Evolutionary conservation across 2,888 invertebrate genomes (phyloP), one percentile per base, ranked within the genome.

Genomic region (Athrips mouffetella): DNA sequence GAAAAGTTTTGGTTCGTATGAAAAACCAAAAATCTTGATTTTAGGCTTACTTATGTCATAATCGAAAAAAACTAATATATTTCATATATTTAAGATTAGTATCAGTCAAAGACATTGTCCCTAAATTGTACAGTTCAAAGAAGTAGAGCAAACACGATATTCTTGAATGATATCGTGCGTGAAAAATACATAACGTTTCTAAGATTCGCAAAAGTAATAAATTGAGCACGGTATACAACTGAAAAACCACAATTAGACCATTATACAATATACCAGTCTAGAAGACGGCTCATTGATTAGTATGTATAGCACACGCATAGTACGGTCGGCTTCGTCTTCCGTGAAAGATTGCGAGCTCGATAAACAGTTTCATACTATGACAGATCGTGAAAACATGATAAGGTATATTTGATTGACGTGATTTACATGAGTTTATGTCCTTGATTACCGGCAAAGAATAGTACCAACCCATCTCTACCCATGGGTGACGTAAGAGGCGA

Each of bases 291-390:
- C 20, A 16, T 18, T 18, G 16, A 18, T n/a, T 37, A 16, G 18
- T n/a, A 15, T 7, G 4, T 11, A 11, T 6, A 16, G 15, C 18
- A 18, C 18, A 20, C 20, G n/a, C 21, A 20, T 13, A 11, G 31
- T 10, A 37, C 20, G 37, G 10, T 20, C 18, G 18, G 11, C 29
- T 42, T 27, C 35, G 35, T 39, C 39, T 47, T 15, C 21, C 27
- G 45, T 21, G 11, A 49, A 47, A 47, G 49, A 41, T 25, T 45
- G 40, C 41, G 37, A 45, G 49, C 54, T 44, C 45, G 48, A 52
- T 51, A 56, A 55, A 23, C 10, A 48, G 53, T 37, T 37, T n/a
- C n/a, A n/a, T n/a, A n/a, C 37, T 62, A 63, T 31, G 31, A 31
- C 7, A 13, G 31, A 31, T 31, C 13, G 15, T 13, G 15, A 31